A percentile compares a stretch with the other conserved stretches of the same genome.
Evolutionary conservation across 2,888 invertebrate genomes (phyloP).

Genomic region (Troides aeacus): DNA sequence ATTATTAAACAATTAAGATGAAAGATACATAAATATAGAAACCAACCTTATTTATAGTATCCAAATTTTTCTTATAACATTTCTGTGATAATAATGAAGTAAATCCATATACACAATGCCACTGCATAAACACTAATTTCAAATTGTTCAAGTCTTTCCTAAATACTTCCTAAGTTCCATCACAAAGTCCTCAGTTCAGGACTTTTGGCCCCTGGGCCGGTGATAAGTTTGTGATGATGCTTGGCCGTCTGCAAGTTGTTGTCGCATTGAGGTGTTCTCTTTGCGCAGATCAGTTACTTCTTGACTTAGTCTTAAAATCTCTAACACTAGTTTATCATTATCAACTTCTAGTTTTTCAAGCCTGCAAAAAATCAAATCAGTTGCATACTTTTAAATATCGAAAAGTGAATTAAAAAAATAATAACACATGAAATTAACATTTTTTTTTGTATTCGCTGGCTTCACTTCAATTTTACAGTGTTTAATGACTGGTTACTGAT

Average conservation of each 20-base stretch:
- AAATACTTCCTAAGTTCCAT: constrained; percentile 22
- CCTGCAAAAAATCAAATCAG: constrained; percentile 49
- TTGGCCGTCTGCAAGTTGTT: constrained; percentile 82
- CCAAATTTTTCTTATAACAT: background rate
- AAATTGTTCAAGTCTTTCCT: constrained; percentile 34
- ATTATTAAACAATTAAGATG: background rate
- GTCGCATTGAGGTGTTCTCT: constrained; percentile 85
- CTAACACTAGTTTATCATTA: constrained; percentile 85
- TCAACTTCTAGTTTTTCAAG: constrained; percentile 78
- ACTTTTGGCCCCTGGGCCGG: constrained; percentile 62
- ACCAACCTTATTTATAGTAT: background rate
- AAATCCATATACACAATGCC: constrained; percentile 30
- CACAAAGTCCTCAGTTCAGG: constrained; percentile 47
- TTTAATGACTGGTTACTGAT: too few relatives aligned
- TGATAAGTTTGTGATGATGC: constrained; percentile 39
- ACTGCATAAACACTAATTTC: constrained; percentile 36
- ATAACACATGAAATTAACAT: too few relatives aligned
- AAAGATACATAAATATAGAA: background rate
- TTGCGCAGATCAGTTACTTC: constrained; percentile 86
- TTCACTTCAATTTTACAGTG: too few relatives aligned
- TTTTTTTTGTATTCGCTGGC: too few relatives aligned
- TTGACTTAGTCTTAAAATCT: constrained; percentile 85
- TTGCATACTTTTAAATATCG: too few relatives aligned
- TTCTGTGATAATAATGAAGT: background rate
- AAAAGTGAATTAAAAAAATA: too few relatives aligned